A percentile compares a stretch with the other conserved stretches of the same genome.
Evolutionary conservation across 1,140 invertebrate genomes (phyloP).

Genomic region (Subanguina moxae): DNA sequence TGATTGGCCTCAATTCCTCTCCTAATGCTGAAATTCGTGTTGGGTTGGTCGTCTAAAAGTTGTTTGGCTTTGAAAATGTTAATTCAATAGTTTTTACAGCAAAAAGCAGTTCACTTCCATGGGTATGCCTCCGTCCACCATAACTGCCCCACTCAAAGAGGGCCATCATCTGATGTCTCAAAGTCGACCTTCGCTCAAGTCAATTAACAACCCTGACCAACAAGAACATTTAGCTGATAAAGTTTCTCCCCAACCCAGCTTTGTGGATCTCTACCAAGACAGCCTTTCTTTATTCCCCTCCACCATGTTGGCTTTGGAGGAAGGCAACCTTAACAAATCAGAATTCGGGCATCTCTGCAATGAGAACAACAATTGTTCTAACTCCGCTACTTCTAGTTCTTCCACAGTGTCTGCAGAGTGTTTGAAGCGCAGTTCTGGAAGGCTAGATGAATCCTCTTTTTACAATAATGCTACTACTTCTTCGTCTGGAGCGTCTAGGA

Average conservation of each 20-base stretch:
- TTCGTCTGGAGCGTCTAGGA: not conserved
- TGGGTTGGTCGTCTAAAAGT: not conserved
- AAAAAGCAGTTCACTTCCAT: not conserved
- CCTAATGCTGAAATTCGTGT: conserved; percentile 1
- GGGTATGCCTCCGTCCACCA: not conserved
- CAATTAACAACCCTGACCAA: not conserved
- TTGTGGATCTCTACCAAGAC: not conserved
- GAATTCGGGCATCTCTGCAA: not conserved
- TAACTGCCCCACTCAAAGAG: not conserved
- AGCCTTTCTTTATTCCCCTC: not conserved
- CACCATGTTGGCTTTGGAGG: conserved; percentile 4
- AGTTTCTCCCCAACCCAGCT: not conserved
- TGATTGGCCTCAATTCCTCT: not conserved
- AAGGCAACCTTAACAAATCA: not conserved
- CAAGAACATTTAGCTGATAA: not conserved
- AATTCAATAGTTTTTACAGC: not conserved
- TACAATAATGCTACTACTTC: not conserved
- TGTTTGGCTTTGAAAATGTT: not conserved
- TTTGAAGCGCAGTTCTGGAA: not conserved
- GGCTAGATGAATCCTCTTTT: not conserved
- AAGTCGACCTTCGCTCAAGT: not conserved
- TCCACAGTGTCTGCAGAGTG: not conserved
- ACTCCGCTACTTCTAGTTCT: no score
- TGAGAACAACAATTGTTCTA: not conserved
- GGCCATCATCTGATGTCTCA: not conserved